Percentiles rank a stretch among this genome's conserved stretches.
Conservation (phyloP, 2,113 vertebrate genomes). For the Zosterops pallidus region DNA sequence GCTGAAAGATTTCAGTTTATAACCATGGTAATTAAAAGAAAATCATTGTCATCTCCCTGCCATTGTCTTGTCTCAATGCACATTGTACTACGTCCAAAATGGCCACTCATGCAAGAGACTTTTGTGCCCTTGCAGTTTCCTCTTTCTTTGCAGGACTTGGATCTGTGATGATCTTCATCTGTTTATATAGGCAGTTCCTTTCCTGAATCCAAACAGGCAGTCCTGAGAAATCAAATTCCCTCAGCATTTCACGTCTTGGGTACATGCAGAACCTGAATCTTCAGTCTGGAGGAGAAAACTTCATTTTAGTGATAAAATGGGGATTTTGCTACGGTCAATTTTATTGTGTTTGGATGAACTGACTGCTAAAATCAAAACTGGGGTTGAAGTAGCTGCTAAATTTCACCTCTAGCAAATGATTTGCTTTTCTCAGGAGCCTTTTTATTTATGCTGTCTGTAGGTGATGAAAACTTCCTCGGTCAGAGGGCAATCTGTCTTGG, state of each 20-base stretch:
- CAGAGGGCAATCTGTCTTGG: neutral
- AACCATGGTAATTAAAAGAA: neutral
- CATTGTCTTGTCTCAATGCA: neutral
- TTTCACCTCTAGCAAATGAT: neutral
- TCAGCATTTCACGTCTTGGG: neutral
- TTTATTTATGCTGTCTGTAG: neutral
- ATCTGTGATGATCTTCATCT: neutral
- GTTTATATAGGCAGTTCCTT: neutral
- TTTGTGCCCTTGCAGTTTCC: neutral
- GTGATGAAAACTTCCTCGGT: neutral
- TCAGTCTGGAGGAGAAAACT: neutral
- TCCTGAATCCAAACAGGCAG: neutral
- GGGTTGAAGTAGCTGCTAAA: neutral
- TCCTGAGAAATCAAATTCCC: neutral
- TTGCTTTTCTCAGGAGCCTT: neutral
- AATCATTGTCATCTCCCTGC: neutral
- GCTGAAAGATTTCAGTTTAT: neutral
- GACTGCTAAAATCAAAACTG: neutral
- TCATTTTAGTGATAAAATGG: neutral
- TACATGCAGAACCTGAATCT: neutral
- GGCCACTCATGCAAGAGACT: too few relatives aligned
- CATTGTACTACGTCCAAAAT: rapidly evolving
- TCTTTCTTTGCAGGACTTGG: neutral
- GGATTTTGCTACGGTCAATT: neutral
- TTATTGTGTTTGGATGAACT: neutral